Conservation (phyloP, 2,113 vertebrate genomes). For the Catagonus wagneri region DNA sequence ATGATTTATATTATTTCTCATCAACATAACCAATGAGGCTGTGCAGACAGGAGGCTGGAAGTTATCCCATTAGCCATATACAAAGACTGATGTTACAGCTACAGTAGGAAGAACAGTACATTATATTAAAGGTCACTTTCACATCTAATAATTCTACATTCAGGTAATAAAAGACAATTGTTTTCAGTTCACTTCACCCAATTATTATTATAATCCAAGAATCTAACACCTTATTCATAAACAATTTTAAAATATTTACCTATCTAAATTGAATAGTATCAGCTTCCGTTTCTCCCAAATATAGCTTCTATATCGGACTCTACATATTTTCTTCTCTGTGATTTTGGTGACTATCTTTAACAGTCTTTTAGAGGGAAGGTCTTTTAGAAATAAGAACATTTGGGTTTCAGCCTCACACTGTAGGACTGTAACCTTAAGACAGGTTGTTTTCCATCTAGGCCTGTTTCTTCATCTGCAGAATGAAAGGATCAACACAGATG, state of each 20-base stretch:
- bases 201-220: neutral
- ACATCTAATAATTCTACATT: neutral
- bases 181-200: neutral
- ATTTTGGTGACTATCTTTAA: neutral
- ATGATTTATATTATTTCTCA: neutral
- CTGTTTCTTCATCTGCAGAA: neutral
- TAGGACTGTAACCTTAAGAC: neutral
- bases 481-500: neutral
- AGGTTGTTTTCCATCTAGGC: neutral
- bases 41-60: neutral
- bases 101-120: neutral
- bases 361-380: neutral
- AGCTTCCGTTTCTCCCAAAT: neutral
- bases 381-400: neutral
- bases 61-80: rapidly evolving
- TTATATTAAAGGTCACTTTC: neutral
- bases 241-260: neutral
- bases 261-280: neutral
- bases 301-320: neutral
- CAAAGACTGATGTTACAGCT: too few relatives aligned
- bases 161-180: constrained; percentile 20
- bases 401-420: neutral
- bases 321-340: neutral
- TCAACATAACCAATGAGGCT: neutral
- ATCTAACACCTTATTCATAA: neutral